Evolutionary conservation across 2,797 vertebrate species (phyloP), one percentile per base, ranked within the genome.

Genomic region (Muraenolepis orangiensis): DNA sequence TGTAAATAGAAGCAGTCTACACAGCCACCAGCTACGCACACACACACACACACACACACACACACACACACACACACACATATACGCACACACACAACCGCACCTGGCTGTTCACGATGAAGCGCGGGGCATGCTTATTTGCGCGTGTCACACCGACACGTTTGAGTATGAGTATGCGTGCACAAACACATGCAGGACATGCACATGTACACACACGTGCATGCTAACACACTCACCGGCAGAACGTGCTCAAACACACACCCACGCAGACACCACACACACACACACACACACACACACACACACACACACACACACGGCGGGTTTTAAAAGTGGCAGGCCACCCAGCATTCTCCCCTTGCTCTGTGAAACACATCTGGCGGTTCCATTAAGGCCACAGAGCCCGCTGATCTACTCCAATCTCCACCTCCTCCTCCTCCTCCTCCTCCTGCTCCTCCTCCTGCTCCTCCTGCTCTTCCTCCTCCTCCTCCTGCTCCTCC

Each of bases 331-430:
- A 72, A 84, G 83, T 81, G 80, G 78, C 73, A 30, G 84, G 83
- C 84, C 85, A 87, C 86, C 87, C 86, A 87, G 71, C 18, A 68
- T 73, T 80, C 70, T 74, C 70, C 66, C 66, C 69, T 66, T 77
- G 69, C 71, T 42, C 81, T 73, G 78, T 73, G 81, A 73, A 5
- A 66, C 38, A 66, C 88, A 87, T 91, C 86, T 91, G 88, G 81
- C 78, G 61, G 75, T 61, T 84, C 74, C 80, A 88, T 89, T 89
- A 88, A 68, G 61, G 29, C 31, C 1, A 34, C 71, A 61, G 40
- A 42, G 40, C 14, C 40, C 3, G 40, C 40, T 42, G 40, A 38
- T 16, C 32, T 31, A 20, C 29, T 70, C 68, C 34, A 20, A 7
- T 18, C 34, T 20, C 23, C 68, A n/a, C 67, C 16, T 34, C 31